Evolutionary conservation across 2,113 vertebrate species (phyloP).

Genomic region (Coptodon bakossiorum): DNA sequence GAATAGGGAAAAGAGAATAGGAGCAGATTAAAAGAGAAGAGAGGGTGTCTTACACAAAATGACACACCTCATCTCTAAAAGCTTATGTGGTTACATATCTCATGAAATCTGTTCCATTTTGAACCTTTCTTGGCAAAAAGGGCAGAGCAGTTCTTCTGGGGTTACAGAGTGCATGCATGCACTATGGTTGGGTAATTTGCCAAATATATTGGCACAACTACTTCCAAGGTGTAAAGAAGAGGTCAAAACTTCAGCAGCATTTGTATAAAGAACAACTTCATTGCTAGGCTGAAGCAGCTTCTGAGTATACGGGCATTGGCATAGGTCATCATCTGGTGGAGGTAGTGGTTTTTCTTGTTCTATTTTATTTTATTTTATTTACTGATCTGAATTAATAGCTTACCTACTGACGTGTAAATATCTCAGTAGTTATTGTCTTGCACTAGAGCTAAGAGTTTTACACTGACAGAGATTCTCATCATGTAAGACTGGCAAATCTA

Average conservation of each 20-base stretch:
- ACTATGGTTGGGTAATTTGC: not conserved
- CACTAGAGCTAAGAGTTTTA: not conserved
- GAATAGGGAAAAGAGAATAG: not conserved
- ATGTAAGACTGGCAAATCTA: not conserved
- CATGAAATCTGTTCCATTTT: slow-evolving; percentile 18
- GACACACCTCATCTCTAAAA: slow-evolving; percentile 19
- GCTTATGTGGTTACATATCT: slow-evolving; percentile 13
- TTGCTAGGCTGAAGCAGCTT: not conserved
- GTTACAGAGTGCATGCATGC: not conserved
- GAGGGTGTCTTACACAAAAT: not conserved
- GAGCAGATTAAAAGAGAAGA: not conserved
- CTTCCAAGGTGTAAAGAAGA: not conserved
- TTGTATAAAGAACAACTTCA: not conserved
- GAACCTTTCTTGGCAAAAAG: slow-evolving; percentile 1
- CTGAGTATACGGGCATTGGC: not conserved
- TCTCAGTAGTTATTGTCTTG: not conserved
- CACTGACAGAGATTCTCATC: not conserved
- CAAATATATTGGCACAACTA: not conserved
- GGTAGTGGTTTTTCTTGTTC: not conserved
- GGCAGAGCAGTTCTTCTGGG: not conserved
- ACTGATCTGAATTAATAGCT: not conserved
- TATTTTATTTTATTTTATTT: not conserved
- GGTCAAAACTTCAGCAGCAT: not conserved
- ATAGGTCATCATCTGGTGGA: not conserved
- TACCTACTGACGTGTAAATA: not conserved